Conservation (phyloP, 2,113 vertebrate genomes). For the Bubo blakistoni region DNA sequence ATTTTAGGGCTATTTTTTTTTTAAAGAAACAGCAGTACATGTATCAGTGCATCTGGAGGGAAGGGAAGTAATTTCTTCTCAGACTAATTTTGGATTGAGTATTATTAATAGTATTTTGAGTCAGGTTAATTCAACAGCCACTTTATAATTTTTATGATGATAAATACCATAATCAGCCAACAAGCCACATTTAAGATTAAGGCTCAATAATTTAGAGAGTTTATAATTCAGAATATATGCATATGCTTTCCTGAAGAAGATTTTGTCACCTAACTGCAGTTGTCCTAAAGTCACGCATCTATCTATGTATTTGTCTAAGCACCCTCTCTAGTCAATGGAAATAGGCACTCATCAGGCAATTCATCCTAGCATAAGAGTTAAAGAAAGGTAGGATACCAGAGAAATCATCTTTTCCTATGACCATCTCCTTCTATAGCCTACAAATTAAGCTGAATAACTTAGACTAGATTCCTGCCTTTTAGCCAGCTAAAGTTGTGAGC, state of each 20-base stretch:
- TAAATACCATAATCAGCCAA: neutral
- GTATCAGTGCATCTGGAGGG: neutral
- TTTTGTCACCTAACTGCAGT: neutral
- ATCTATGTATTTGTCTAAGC: neutral
- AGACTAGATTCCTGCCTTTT: neutral
- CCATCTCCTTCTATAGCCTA: neutral
- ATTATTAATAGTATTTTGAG: neutral
- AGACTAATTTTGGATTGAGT: neutral
- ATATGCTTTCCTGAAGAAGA: neutral
- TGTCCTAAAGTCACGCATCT: neutral
- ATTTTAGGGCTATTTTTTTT: neutral
- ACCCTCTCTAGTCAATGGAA: neutral
- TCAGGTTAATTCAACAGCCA: neutral
- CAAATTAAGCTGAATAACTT: neutral
- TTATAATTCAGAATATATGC: neutral
- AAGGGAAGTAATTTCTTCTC: neutral
- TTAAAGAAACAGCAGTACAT: neutral
- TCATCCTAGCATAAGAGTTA: neutral
- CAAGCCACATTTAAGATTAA: neutral
- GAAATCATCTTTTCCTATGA: neutral
- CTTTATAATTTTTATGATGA: neutral
- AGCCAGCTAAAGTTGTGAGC: neutral
- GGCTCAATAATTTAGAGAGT: neutral
- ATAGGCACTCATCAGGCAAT: neutral
- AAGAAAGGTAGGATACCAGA: neutral